These are phyloP conservation scores for Lasiurus cinereus DNA, from an alignment of 2,113 vertebrate species.

Conservation along the genomic window DNA sequence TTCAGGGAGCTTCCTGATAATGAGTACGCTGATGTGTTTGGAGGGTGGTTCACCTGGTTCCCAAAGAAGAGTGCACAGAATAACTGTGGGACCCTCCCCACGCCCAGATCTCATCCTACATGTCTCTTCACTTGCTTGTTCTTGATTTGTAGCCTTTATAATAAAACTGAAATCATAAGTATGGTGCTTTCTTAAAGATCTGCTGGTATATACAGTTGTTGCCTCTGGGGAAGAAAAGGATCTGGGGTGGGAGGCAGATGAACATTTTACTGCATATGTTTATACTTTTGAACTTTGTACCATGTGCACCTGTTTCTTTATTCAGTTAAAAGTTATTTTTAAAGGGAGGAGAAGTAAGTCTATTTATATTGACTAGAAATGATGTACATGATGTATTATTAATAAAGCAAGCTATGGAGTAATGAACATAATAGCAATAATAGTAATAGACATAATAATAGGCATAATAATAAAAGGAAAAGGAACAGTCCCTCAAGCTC, in stretches of 20 bases:
- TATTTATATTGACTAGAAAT: not conserved
- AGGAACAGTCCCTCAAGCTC: not conserved
- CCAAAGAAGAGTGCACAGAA: not conserved
- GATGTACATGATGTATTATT: not conserved
- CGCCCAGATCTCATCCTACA: not conserved
- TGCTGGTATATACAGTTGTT: not conserved
- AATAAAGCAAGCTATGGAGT: not conserved
- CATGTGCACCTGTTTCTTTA: not conserved
- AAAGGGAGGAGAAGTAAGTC: not conserved
- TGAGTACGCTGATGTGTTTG: not conserved
- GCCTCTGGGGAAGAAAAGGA: not conserved
- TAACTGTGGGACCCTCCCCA: not conserved
- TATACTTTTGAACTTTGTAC: not conserved
- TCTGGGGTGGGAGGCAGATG: not conserved
- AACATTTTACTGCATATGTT: not conserved
- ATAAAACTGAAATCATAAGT: not conserved
- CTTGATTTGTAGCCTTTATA: not conserved
- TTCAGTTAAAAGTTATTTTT: conserved; percentile 5
- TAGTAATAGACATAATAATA: not conserved
- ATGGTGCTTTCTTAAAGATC: not conserved
- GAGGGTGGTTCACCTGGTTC: not conserved
- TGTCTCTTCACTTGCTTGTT: not conserved
- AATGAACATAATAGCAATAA: not conserved
- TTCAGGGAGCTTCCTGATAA: not conserved
- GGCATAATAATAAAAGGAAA: not conserved